Evolutionary conservation across 2,888 invertebrate genomes (phyloP), one percentile per base, ranked within the genome.

Genomic region (Altica lythri): DNA sequence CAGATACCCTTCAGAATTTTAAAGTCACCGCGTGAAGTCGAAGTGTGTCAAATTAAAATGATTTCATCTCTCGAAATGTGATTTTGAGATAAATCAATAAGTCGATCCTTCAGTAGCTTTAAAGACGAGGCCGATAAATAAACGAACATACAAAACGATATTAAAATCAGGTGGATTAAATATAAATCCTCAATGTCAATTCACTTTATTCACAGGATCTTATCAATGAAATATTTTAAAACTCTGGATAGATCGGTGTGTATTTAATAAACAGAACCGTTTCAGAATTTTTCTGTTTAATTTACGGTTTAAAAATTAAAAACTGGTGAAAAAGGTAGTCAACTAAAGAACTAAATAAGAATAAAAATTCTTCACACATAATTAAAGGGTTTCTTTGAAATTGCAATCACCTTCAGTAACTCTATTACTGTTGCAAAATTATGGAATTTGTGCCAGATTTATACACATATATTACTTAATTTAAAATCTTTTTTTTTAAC

Each of bases 221-320:
- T 70, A 68, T 70, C 70, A 67, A 64, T 60, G 63, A 63, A 53
- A 67, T 67, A 67, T 67, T 68, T 70, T 70, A 67, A 71, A 69
- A 65, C 69, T 68, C 62, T 53, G 45, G 59, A 45, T 60, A 59
- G 62, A 59, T 46, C 60, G 58, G 45, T 51, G 42, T 50, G 55
- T 4, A 9, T 8, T 5, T 9, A n/a, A n/a, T n/a, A n/a, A n/a
- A 4, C 30, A 30, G 30, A 30, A 30, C 30, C 30, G 30, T 8
- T 27, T 27, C 6, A 27, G 27, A 27, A 27, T 5, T n/a, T n/a
- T n/a, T n/a, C n/a, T n/a, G n/a, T n/a, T n/a, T n/a, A n/a, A n/a
- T n/a, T n/a, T n/a, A n/a, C n/a, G n/a, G n/a, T n/a, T n/a, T n/a
- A n/a, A n/a, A n/a, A n/a, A n/a, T n/a, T n/a, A n/a, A n/a, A n/a